Evolutionary conservation across 2,888 invertebrate genomes (phyloP).

Genomic region (Drosophila pseudotakahashii): DNA sequence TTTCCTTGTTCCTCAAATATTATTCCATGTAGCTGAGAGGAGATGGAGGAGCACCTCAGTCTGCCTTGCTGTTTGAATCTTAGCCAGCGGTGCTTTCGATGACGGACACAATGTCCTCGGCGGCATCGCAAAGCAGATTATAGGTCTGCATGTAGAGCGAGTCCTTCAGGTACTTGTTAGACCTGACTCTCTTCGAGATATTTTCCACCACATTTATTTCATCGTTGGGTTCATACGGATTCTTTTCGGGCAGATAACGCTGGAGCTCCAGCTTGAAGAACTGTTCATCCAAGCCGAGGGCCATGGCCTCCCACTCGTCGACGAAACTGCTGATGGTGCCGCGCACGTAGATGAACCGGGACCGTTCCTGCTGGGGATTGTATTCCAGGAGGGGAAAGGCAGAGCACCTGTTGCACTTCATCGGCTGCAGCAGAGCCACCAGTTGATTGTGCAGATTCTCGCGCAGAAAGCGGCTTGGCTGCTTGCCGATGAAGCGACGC

Average conservation of each 20-base stretch:
- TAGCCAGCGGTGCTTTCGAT: slow-evolving; percentile 67
- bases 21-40: neutral
- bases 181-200: slow-evolving; percentile 45
- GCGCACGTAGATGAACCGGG: slow-evolving; percentile 68
- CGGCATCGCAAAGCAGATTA: slow-evolving; percentile 68
- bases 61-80: too few species aligned
- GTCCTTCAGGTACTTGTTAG: slow-evolving; percentile 70
- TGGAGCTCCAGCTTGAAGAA: slow-evolving; percentile 64
- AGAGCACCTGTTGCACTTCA: slow-evolving; percentile 48
- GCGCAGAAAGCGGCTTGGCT: slow-evolving; percentile 30
- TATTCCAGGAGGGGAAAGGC: slow-evolving; percentile 32
- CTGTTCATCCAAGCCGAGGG: slow-evolving; percentile 54
- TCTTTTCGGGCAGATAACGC: slow-evolving; percentile 9
- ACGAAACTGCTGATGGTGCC: slow-evolving; percentile 66
- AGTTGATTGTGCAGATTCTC: slow-evolving; percentile 41
- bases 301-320: slow-evolving; percentile 71
- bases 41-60: neutral
- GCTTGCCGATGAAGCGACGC: slow-evolving; percentile 37
- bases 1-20: neutral
- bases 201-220: slow-evolving; percentile 22
- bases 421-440: slow-evolving; percentile 41
- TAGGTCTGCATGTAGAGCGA: slow-evolving; percentile 80
- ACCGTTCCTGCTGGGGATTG: slow-evolving; percentile 53
- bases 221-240: neutral
- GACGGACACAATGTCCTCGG: slow-evolving; percentile 78